Evolutionary conservation across 1,140 invertebrate species (phyloP), one percentile per base, ranked within the genome.

Genomic region (Phortica variegata): DNA sequence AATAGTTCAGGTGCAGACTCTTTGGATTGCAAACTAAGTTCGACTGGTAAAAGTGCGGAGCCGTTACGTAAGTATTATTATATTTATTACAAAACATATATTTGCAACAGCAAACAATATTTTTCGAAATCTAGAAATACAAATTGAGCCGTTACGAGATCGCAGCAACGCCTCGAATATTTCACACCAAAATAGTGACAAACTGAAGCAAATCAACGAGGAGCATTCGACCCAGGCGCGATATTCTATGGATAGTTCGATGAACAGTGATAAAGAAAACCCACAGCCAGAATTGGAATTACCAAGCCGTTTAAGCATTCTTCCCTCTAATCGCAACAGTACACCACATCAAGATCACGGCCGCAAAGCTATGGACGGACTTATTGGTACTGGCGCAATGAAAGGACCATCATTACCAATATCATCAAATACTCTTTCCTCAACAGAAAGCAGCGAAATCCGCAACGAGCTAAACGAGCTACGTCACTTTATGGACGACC

Each of bases 231-330:
- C 10, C 1, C 54, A 61, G n/a, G 23, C 5, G 5, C 23, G 5
- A 20, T 52, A 40, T 32, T 62, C 56, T 3, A 41, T 13, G 7
- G 37, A 13, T 34, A 61, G 52, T 31, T 51, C 43, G 19, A 45
- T 10, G 49, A 4, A 31, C 29, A 71, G 60, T 31, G 70, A 73
- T 29, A 73, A 73, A 32, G 70, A 73, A 34, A 66, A 70, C 48
- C 65, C 60, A 2, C 52, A 43, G 1, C 31, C 50, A 2, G 51
- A 68, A 1, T 19, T 47, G 1, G 54, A 62, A 1, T 17, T 53
- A 9, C 52, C 58, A 20, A 58, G 42, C 9, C 60, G 49, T 8
- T 32, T 69, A 13, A 58, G 53, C 16, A 39, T 57, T 39, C 52
- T 74, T 0, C 47, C 63, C 0, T 43, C 53, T 23, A 65, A 62